Evolutionary conservation across 2,888 invertebrate genomes (phyloP), one percentile per base, ranked within the genome.

Genomic region (Melieria picta): DNA sequence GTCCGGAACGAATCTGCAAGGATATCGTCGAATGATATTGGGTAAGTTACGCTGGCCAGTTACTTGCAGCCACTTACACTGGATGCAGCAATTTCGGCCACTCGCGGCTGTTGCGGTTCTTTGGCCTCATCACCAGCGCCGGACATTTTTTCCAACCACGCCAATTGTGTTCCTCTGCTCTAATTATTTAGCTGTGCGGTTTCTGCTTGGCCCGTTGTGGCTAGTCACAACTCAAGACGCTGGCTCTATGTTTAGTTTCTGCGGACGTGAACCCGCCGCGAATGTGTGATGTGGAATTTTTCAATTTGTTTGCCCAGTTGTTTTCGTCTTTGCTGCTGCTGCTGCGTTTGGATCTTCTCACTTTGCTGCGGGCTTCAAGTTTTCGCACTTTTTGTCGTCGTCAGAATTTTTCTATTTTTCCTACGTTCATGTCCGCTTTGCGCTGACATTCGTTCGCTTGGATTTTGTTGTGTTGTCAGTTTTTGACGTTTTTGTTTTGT

Each of bases 1-100:
- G 88, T 57, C 90, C 90, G 79, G 90, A 90, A 84, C 90, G 90
- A 87, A 90, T 89, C 91, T 91, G 50, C 50, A 46, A 56, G 7
- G 56, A 16, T 9, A 58, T 11, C 0, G 4, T 9, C 9, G 43
- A 42, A n/a, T 60, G 45, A 60, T 42, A 5, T 7, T 5, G 10
- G 11, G n/a, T 43, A 43, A 60, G 45, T 7, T 43, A 60, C 43
- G 42, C 4, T 7, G 5, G 45, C 46, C 4, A 2, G 11, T 9
- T 46, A 30, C 47, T 60, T 30, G 30, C 30, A 9, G 43, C 7
- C 68, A 82, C 83, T 84, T 82, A 86, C 86, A 77, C 86, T 86
- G 76, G 86, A 86, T 64, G 86, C 85, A 69, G 85, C 85, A 67
- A 86, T 85, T 82, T 86, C 86, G 46, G 83, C 79, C 47, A 84